These are phyloP conservation scores for Hymenochirus boettgeri DNA, from an alignment of 2,113 vertebrate species.

Conservation along the genomic window DNA sequence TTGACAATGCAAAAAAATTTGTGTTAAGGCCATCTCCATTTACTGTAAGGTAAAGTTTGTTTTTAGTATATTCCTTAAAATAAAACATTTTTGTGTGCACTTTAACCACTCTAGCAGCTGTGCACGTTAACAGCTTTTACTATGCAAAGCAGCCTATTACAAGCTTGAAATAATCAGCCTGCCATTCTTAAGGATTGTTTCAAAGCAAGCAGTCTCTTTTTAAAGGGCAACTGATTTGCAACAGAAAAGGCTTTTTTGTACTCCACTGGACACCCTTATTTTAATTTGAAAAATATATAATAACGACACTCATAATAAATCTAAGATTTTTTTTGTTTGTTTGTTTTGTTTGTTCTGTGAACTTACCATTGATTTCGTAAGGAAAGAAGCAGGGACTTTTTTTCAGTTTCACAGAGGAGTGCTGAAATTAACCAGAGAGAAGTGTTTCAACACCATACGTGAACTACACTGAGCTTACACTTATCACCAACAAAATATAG, in stretches of 20 bases:
- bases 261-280: constrained; percentile 48
- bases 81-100: no score
- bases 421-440: constrained; percentile 63
- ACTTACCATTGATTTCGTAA: constrained; percentile 67
- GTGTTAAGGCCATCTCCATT: no score
- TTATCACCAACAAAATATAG: neutral
- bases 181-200: constrained; percentile 38
- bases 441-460: constrained; percentile 38
- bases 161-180: constrained; percentile 50
- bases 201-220: constrained; percentile 47
- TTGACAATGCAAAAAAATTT: no score
- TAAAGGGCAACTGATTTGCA: constrained; percentile 58
- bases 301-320: constrained; percentile 24
- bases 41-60: no score
- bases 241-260: constrained; percentile 51
- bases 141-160: constrained; percentile 52
- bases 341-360: constrained; percentile 26
- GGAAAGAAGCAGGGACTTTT: constrained; percentile 59
- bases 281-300: constrained; percentile 1
- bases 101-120: no score
- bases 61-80: no score
- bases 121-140: constrained; percentile 41
- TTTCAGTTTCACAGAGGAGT: constrained; percentile 62
- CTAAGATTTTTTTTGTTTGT: constrained; percentile 20
- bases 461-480: constrained; percentile 31